Base-by-base conservation (phyloP, 1,140 invertebrate genomes). In the Babylonia areolata region DNA sequence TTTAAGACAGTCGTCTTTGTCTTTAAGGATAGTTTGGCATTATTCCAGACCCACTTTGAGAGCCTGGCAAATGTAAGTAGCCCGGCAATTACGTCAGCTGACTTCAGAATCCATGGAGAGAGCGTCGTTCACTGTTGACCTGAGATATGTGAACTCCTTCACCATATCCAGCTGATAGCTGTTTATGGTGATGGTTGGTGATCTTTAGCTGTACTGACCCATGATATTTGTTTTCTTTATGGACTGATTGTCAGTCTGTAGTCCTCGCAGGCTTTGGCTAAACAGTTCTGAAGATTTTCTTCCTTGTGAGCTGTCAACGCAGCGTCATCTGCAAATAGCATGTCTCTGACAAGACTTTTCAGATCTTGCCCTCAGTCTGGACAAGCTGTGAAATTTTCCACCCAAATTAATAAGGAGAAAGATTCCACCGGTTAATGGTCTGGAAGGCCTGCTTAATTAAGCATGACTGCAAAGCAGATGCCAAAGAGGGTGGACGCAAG, bases 321-420 rank as follows among this genome's bases (percentile, higher is more conserved):
- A 39, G 86, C 87, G 35, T 88, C 86, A 39, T 90, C 89, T 82
- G 87, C 87, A 82, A 89, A 87, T 39, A 89, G 84, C 79, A 89
- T 73, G 73, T 89, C 87, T 84, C 82, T 81, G 78, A 81, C 85
- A 35, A 77, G 75, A 85, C 15, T 15, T 46, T 15, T 6, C 77
- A 77, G 33, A 80, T 31, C 33, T 84, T 40, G 81, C 85, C 33
- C 37, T 84, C 31, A 84, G 69, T 73, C 2, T 46, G 5, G 42
- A 33, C n/a, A 73, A 35, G 71, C 71, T 73, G 71, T 33, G 9
- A 35, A 73, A 31, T 35, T 73, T 31, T 3, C 82, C 37, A 84
- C 73, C 82, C 6, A 33, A 71, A 37, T 64, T 84, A 37, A 17
- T 51, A 0, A 12, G 46, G 46, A 37, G 58, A 39, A 73, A 73